Evolutionary conservation across 92 coral and sea anemone genomes (phyloP).

Genomic region (Epizoanthus rinbou): DNA sequence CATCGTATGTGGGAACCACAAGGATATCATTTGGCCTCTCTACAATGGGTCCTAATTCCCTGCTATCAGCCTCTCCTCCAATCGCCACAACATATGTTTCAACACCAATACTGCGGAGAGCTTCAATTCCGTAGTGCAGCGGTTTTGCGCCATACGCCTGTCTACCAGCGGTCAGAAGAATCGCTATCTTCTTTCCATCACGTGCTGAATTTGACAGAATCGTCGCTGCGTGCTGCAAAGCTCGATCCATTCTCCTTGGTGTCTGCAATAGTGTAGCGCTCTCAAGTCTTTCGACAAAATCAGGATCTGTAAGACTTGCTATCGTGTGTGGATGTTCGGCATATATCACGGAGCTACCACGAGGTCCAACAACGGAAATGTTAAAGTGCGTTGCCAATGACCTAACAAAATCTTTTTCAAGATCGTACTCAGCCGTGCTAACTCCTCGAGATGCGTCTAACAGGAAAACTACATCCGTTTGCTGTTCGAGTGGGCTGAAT

Average conservation of each 20-base stretch:
- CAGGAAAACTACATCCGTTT: slow-evolving; percentile 48
- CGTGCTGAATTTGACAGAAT: slow-evolving; percentile 12
- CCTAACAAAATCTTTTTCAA: slow-evolving; percentile 49
- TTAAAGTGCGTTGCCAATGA: slow-evolving; percentile 43
- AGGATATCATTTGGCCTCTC: slow-evolving; percentile 25
- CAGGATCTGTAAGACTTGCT: slow-evolving; percentile 27
- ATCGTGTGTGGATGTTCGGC: slow-evolving; percentile 35
- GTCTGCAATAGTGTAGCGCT: slow-evolving; percentile 33
- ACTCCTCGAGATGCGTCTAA: slow-evolving; percentile 61
- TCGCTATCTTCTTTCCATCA: slow-evolving; percentile 43
- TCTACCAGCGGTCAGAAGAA: slow-evolving; percentile 52
- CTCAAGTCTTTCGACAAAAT: slow-evolving; percentile 35
- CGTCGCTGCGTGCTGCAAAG: slow-evolving; percentile 37
- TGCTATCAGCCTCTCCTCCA: slow-evolving; percentile 33
- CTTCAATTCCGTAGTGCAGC: slow-evolving; percentile 21
- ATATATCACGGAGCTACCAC: slow-evolving; percentile 31
- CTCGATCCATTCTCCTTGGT: slow-evolving; percentile 38
- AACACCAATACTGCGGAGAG: slow-evolving; percentile 19
- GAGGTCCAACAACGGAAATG: slow-evolving; percentile 24
- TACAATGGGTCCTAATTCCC: slow-evolving; percentile 22
- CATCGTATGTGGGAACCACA: slow-evolving; percentile 21
- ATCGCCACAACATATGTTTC: slow-evolving; percentile 40
- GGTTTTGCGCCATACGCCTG: slow-evolving; percentile 44
- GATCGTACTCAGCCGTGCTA: slow-evolving; percentile 44
- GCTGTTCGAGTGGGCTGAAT: slow-evolving; percentile 31